These are phyloP conservation scores for Alitta virens DNA, from an alignment of 2,888 invertebrate species.

Conservation along the genomic window DNA sequence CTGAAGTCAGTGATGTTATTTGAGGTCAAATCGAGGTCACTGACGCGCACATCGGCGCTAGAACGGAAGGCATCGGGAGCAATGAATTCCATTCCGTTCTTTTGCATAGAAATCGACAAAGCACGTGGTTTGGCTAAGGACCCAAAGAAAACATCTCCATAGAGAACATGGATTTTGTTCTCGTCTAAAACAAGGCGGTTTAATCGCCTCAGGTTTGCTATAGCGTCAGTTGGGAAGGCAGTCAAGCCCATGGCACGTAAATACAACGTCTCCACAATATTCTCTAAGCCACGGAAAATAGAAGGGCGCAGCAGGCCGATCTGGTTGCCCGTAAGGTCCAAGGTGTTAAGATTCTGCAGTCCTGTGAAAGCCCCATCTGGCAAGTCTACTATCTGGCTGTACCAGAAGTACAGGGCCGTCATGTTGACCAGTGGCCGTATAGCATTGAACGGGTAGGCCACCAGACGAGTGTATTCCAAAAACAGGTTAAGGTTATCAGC, in stretches of 20 bases:
- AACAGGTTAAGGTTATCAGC: background rate
- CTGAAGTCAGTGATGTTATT: background rate
- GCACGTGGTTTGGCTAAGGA: background rate
- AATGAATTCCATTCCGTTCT: background rate
- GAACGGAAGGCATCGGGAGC: background rate
- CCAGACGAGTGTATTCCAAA: background rate
- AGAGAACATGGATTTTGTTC: background rate
- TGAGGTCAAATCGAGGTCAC: background rate
- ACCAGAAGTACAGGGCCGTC: background rate
- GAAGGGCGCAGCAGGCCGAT: background rate
- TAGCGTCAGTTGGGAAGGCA: background rate
- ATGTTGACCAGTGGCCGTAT: background rate
- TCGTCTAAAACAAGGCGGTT: background rate
- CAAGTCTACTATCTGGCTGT: background rate
- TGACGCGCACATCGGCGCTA: background rate
- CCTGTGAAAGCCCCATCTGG: background rate
- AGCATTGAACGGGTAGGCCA: background rate
- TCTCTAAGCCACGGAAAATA: background rate
- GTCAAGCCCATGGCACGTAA: background rate
- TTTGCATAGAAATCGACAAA: background rate
- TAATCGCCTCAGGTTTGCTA: background rate
- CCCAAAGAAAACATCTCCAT: background rate
- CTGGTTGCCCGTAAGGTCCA: slow-evolving; percentile 1
- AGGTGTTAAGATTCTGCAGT: background rate
- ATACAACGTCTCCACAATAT: background rate